Percentiles rank a stretch among this genome's conserved stretches.
Conservation (phyloP, 2,888 invertebrate genomes). For the Chrysolina oricalcia region DNA sequence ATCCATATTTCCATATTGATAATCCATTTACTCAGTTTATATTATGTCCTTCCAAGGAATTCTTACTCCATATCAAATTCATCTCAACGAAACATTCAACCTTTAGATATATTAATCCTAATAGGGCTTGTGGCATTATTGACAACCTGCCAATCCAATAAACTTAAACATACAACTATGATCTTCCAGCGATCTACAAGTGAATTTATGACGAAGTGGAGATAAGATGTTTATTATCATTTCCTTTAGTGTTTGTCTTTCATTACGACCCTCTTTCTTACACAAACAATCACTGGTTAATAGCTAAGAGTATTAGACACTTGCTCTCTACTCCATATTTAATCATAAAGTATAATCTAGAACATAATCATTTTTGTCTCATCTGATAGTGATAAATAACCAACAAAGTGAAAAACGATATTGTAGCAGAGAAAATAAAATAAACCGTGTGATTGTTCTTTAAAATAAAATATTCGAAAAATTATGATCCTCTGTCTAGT, state of each 20-base stretch:
- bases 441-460: not conserved
- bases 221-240: conserved; percentile 60
- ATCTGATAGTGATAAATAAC: conserved; percentile 3
- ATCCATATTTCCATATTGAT: not conserved
- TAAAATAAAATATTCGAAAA: too few species aligned
- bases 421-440: not conserved
- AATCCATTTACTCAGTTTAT: not conserved
- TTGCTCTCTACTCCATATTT: conserved; percentile 27
- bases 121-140: not conserved
- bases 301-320: conserved; percentile 44
- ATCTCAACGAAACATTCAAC: not conserved
- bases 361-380: conserved; percentile 14
- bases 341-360: conserved; percentile 21
- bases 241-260: conserved; percentile 63
- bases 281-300: conserved; percentile 60
- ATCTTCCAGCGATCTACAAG: conserved; percentile 30
- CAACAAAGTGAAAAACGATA: not conserved
- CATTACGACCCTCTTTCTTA: conserved; percentile 62
- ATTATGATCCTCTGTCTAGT: too few species aligned
- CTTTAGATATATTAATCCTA: conserved; percentile 1
- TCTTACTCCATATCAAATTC: not conserved
- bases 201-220: conserved; percentile 36
- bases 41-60: not conserved
- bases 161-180: conserved; percentile 15
- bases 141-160: conserved; percentile 14